These are phyloP conservation scores for Shargacucullia verbasci DNA, from an alignment of 2,888 invertebrate genomes.

Conservation along the genomic window DNA sequence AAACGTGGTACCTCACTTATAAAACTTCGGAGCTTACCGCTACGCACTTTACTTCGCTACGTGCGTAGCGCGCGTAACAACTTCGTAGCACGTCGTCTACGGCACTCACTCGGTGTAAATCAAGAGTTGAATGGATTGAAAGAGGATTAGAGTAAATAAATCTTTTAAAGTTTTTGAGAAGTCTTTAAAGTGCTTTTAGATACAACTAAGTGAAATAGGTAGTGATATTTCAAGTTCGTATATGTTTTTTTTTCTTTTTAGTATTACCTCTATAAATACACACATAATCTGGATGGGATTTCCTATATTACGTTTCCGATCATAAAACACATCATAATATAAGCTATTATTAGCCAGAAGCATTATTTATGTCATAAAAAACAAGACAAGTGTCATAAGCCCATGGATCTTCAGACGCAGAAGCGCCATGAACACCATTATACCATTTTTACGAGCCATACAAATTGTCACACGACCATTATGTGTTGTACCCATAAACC, in stretches of 20 bases:
- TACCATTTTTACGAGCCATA: conserved; percentile 41
- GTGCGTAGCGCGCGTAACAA: conserved; percentile 61
- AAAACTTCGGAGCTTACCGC: conserved; percentile 41
- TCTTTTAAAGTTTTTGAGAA: conserved; percentile 6
- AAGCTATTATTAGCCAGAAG: conserved; percentile 1
- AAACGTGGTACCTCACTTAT: conserved; percentile 14
- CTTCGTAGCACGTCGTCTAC: conserved; percentile 55
- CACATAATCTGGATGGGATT: no score
- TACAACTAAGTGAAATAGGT: no score
- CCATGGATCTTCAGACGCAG: conserved; percentile 23
- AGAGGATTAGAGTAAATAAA: conserved; percentile 11
- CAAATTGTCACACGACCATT: conserved; percentile 52
- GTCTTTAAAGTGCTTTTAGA: no score
- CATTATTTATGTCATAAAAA: conserved; percentile 37
- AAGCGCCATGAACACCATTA: conserved; percentile 36
- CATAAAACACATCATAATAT: background rate
- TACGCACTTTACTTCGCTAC: conserved; percentile 60
- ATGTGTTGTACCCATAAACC: conserved; percentile 41
- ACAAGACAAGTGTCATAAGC: conserved; percentile 33
- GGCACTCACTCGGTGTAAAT: conserved; percentile 15
- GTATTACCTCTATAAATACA: no score
- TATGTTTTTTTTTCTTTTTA: no score
- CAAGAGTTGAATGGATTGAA: conserved; percentile 29
- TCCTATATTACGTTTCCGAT: no score
- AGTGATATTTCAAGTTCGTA: no score